These are phyloP conservation scores for Stichopus horrens DNA, from an alignment of 53 echinoderm and acorn worm species.

Conservation along the genomic window DNA sequence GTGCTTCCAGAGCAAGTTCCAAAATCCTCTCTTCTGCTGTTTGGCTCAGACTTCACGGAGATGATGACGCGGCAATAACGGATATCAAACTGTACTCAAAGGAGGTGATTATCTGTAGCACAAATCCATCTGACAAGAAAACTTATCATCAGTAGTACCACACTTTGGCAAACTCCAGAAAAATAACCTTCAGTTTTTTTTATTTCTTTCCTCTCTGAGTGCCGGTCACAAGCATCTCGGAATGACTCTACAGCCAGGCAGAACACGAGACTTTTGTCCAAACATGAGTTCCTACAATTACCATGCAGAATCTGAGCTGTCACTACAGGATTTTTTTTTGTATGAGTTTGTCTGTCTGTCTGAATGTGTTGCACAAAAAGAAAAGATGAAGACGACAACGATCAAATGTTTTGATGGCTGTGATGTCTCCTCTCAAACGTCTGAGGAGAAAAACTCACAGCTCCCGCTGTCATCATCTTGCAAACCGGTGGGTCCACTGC, in stretches of 20 bases:
- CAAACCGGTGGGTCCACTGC: conserved; percentile 84
- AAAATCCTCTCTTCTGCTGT: not conserved
- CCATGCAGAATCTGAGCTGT: not conserved
- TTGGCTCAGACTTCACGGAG: not conserved
- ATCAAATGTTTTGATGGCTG: not conserved
- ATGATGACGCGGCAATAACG: too few species aligned
- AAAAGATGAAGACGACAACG: not conserved
- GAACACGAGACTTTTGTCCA: too few species aligned
- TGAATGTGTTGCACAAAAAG: not conserved
- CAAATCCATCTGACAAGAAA: not conserved
- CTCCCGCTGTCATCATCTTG: conserved; percentile 82
- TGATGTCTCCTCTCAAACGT: not conserved
- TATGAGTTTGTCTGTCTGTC: not conserved
- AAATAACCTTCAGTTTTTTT: too few species aligned
- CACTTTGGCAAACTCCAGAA: too few species aligned
- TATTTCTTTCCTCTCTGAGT: too few species aligned
- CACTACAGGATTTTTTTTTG: not conserved
- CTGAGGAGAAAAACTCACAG: conserved; percentile 44
- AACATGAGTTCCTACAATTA: not conserved
- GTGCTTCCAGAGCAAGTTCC: not conserved
- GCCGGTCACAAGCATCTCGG: too few species aligned
- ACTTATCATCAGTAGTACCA: too few species aligned
- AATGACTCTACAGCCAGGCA: too few species aligned
- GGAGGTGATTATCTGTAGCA: not conserved
- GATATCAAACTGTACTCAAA: not conserved